Conservation (phyloP, 2,113 vertebrate genomes). For the Acanthisitta chloris region DNA sequence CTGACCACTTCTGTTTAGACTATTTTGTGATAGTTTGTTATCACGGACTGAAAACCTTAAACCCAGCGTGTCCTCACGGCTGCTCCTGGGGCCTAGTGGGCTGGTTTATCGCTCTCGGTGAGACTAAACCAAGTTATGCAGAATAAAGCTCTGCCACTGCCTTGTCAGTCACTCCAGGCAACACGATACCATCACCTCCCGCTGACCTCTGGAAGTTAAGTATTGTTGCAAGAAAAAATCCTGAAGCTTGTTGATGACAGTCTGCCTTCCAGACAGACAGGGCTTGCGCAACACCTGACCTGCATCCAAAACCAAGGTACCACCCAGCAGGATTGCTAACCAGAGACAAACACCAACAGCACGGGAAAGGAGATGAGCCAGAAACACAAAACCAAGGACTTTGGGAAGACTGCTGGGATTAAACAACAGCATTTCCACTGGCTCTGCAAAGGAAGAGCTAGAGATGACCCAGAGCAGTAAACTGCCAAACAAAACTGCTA, state of each 20-base stretch:
- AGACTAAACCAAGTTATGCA: not conserved
- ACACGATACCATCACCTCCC: conserved; percentile 9
- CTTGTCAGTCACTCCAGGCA: not conserved
- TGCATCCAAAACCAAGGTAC: not conserved
- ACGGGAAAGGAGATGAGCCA: not conserved
- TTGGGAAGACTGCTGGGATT: not conserved
- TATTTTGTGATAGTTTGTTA: not conserved
- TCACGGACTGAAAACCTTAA: not conserved
- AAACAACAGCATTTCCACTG: fast-evolving
- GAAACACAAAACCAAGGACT: not conserved
- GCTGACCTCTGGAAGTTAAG: not conserved
- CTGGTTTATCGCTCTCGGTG: fast-evolving
- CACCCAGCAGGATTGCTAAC: not conserved
- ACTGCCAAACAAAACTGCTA: conserved; percentile 13
- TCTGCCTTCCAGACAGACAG: conserved; percentile 32
- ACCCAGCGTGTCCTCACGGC: not conserved
- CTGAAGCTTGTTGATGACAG: not conserved
- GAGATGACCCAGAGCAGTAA: not conserved
- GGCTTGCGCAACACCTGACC: not conserved
- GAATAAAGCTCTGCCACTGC: not conserved
- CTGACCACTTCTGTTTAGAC: not conserved
- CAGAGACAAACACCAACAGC: not conserved
- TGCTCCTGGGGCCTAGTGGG: fast-evolving
- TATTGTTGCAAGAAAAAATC: not conserved
- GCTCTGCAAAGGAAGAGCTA: not conserved